These are phyloP conservation scores for Pionites leucogaster DNA, from an alignment of 2,113 vertebrate genomes.

Conservation along the genomic window DNA sequence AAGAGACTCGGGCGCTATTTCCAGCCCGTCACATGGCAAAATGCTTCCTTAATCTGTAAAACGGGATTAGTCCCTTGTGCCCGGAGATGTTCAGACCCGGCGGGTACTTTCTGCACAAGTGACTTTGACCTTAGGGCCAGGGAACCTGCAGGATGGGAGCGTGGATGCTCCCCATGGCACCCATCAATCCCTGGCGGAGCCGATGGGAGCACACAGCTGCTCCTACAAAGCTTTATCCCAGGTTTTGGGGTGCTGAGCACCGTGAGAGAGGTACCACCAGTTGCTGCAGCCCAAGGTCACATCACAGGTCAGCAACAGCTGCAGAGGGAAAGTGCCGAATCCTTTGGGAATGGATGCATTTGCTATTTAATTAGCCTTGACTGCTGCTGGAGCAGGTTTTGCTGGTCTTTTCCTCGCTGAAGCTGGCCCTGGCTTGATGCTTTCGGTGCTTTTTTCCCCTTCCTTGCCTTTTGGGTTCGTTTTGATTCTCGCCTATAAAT, in stretches of 20 bases:
- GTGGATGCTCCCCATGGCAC: fast-evolving
- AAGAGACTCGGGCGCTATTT: not conserved
- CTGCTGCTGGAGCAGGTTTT: not conserved
- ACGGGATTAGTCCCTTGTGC: not conserved
- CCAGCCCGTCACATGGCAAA: not conserved
- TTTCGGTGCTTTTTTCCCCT: fast-evolving
- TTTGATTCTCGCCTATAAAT: not conserved
- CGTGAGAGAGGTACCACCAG: fast-evolving
- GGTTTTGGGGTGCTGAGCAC: not conserved
- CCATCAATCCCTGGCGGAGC: fast-evolving
- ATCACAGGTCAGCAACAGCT: not conserved
- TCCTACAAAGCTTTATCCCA: not conserved
- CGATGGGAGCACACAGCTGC: not conserved
- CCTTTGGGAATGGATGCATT: not conserved
- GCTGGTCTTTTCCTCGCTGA: not conserved
- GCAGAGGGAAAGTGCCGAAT: not conserved
- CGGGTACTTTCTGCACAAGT: fast-evolving
- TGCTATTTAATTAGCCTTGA: not conserved
- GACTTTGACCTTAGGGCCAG: not conserved
- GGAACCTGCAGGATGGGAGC: not conserved
- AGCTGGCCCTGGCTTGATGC: not conserved
- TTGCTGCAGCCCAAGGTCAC: not conserved
- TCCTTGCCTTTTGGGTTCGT: not conserved
- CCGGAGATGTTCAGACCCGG: fast-evolving
- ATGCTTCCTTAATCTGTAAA: not conserved